phyloP scores from a whole-genome alignment of 2,113 vertebrate genomes.

The Nesogale talazaci region DNA sequence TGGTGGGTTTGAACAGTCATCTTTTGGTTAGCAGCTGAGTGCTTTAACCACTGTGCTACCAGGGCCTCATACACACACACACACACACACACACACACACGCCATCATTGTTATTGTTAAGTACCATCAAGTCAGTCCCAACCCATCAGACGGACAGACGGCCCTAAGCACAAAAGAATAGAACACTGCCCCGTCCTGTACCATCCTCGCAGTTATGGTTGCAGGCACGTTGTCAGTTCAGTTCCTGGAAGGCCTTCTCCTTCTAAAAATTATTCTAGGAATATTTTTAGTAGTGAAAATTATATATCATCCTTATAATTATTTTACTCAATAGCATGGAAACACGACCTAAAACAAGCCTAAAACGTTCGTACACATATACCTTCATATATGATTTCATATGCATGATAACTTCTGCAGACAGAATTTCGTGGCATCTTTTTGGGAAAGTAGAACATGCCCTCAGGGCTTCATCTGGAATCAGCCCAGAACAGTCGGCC shows the following conservation, averaged over 20 bases:
- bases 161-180: too few relatives aligned
- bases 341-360: background rate
- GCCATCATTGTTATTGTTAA: too few relatives aligned
- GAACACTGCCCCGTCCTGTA: too few relatives aligned
- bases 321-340: conserved; percentile 37
- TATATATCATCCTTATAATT: background rate
- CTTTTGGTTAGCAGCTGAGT: background rate
- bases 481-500: background rate
- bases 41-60: background rate
- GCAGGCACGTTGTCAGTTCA: too few relatives aligned
- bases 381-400: background rate
- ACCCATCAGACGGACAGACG: too few relatives aligned
- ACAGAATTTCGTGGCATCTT: background rate
- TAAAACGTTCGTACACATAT: background rate
- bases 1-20: background rate
- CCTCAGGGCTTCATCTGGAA: conserved; percentile 26
- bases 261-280: background rate
- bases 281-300: background rate
- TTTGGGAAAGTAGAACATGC: background rate
- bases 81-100: background rate
- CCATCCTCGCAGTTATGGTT: too few relatives aligned
- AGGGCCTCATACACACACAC: background rate
- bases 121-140: too few relatives aligned
- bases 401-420: background rate
- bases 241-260: too few relatives aligned